These are phyloP conservation scores for Parascotia fuliginaria DNA, from an alignment of 2,888 invertebrate genomes.

Conservation along the genomic window DNA sequence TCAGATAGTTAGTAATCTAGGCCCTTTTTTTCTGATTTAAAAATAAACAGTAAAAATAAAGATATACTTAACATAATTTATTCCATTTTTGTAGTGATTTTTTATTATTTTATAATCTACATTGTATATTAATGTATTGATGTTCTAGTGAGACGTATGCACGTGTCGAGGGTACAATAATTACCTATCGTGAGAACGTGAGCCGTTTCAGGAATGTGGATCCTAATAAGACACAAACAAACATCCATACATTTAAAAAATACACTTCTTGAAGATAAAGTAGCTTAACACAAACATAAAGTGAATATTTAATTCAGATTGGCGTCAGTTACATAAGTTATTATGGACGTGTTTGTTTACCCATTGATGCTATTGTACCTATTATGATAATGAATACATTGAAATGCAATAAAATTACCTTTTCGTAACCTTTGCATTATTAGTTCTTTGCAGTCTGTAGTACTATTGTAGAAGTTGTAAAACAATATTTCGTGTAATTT, in stretches of 20 bases:
- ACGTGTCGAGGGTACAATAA: constrained; percentile 41
- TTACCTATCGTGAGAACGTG: constrained; percentile 58
- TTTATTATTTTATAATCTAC: no score
- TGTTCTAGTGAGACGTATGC: no score
- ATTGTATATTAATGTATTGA: no score
- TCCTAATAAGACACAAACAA: constrained; percentile 33
- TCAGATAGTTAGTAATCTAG: no score
- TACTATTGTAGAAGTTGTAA: neutral
- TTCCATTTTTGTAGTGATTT: no score
- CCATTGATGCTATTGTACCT: constrained; percentile 33
- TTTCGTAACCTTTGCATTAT: constrained; percentile 3
- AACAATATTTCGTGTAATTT: no score
- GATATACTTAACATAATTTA: no score
- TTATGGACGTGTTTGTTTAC: constrained; percentile 48
- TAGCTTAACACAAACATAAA: constrained; percentile 41
- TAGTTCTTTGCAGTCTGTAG: neutral
- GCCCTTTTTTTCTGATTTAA: no score
- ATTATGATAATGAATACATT: constrained; percentile 44
- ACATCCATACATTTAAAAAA: constrained; percentile 46
- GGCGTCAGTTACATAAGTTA: constrained; percentile 43
- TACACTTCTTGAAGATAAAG: constrained; percentile 42
- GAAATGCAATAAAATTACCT: constrained; percentile 16
- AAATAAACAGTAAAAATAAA: no score
- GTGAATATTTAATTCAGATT: constrained; percentile 51
- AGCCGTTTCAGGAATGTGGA: constrained; percentile 62